These are phyloP conservation scores for Varanus komodoensis DNA, from an alignment of 2,113 vertebrate species.

Conservation along the genomic window DNA sequence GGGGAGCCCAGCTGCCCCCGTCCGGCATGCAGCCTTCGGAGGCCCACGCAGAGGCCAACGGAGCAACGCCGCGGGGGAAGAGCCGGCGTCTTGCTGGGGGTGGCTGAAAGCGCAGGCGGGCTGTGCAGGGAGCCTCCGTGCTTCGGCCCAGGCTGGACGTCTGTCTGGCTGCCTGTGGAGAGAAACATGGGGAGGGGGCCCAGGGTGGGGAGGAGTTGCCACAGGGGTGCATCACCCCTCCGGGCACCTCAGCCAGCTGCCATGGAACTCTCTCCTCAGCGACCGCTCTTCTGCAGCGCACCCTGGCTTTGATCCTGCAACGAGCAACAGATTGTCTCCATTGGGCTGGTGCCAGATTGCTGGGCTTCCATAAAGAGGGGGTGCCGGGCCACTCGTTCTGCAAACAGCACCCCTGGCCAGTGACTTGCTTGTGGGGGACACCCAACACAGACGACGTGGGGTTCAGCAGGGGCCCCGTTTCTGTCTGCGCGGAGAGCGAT, in stretches of 20 bases:
- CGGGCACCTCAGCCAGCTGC: background rate
- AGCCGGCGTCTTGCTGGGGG: slow-evolving; percentile 10
- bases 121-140: background rate
- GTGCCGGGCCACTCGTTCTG: background rate
- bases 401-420: background rate
- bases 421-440: background rate
- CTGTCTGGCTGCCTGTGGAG: background rate
- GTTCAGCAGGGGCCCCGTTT: background rate
- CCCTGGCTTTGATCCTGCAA: slow-evolving; percentile 6
- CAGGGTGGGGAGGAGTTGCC: background rate
- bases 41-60: background rate
- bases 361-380: background rate
- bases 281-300: background rate
- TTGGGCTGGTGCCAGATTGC: background rate
- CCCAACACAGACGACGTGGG: no score
- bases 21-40: background rate
- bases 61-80: background rate
- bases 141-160: background rate
- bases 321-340: background rate
- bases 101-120: background rate
- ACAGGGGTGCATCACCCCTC: background rate
- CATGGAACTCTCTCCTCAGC: background rate
- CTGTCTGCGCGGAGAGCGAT: background rate
- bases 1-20: background rate
- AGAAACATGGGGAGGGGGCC: background rate